Evolutionary conservation across 2,888 invertebrate species (phyloP), one percentile per base, ranked within the genome.

Genomic region (Eumerus sabulonum): DNA sequence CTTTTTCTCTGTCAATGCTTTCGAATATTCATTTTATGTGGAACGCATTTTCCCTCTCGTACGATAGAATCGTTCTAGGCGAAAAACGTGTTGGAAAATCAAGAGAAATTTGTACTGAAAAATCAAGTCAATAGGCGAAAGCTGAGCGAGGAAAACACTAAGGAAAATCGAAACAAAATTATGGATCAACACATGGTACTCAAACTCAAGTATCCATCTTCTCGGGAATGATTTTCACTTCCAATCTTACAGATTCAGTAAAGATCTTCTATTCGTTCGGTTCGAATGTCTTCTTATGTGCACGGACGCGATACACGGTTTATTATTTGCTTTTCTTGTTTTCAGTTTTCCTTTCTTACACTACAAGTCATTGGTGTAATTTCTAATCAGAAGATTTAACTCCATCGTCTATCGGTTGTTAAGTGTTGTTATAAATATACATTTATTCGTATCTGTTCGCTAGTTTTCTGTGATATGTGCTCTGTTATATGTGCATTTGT

Each of bases 211-310:
- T 79, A 79, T 79, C 74, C 64, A 79, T 74, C 64, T 79, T 74
- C 74, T 70, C 56, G 74, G 79, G 54, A 63, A 79, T 74, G 79
- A 79, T 57, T 79, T 79, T 79, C 64, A 64, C 56, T 79, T 74
- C 79, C 68, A 79, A 79, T 79, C 74, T 66, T 67, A 66, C 66
- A 82, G 68, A 70, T 84, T 87, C 85, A 87, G 86, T 87, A 85
- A 86, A 85, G 86, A 86, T 86, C 86, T 87, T 85, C 85, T 85
- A 84, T 86, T 87, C 85, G 85, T 85, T 85, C 85, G 85, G 86
- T 86, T 84, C 86, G 85, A 86, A 87, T 86, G 86, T 87, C 85
- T 86, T 82, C 83, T 84, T 83, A 83, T 84, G 84, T 85, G 85
- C 74, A 79, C 66, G 76, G 11, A 50, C 64, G 67, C 35, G 57